Conservation (phyloP, 2,888 invertebrate genomes). For the Bimastos eiseni region DNA sequence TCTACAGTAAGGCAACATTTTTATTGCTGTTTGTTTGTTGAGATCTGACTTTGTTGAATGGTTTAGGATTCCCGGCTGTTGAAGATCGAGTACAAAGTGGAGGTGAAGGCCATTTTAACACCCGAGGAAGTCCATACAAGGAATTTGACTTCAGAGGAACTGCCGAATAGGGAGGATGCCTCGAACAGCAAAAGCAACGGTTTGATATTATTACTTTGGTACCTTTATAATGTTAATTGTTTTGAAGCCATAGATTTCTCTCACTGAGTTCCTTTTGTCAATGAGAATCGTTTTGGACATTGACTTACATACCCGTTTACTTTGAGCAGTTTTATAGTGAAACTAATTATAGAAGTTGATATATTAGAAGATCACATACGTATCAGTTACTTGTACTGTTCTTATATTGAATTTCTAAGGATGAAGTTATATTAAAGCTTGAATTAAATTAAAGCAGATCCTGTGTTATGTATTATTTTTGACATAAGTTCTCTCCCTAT, state of each 20-base stretch:
- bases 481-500: too few relatives aligned
- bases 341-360: background rate
- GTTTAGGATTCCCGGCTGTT: conserved; percentile 52
- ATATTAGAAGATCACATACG: background rate
- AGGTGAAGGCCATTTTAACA: conserved; percentile 56
- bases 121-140: conserved; percentile 46
- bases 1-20: background rate
- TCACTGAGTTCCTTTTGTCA: background rate
- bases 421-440: too few relatives aligned
- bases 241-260: background rate
- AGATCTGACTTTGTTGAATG: background rate
- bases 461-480: too few relatives aligned
- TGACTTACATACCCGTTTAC: background rate
- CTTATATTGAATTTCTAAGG: too few relatives aligned
- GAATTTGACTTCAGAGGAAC: conserved; percentile 10
- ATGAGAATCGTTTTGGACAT: background rate
- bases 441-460: too few relatives aligned
- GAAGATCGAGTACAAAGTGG: conserved; percentile 62
- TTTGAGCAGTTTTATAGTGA: background rate
- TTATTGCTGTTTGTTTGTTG: background rate
- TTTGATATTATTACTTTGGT: background rate
- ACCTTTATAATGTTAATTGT: background rate
- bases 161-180: background rate
- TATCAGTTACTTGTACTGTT: too few relatives aligned
- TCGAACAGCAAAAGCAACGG: background rate